phyloP scores from a whole-genome alignment of 2,113 vertebrate species.

The Vimba vimba region DNA sequence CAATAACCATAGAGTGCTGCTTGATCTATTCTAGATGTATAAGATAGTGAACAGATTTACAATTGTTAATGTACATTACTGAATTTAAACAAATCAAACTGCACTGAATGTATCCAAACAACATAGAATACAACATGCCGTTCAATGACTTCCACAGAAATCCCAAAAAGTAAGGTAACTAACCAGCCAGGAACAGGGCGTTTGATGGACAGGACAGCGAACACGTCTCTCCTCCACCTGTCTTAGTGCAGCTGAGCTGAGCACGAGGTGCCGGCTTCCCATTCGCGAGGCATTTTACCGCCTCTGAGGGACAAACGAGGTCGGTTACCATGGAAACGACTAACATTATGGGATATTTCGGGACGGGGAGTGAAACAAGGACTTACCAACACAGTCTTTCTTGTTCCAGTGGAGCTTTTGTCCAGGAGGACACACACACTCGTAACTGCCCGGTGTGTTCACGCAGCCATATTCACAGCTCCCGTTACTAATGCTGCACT shows the following conservation, averaged over 20 bases:
- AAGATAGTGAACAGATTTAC: neutral
- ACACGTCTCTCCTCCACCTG: constrained; percentile 85
- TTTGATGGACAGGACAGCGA: constrained; percentile 88
- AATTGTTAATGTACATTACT: neutral
- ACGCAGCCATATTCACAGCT: constrained; percentile 87
- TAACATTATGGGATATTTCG: constrained; percentile 3
- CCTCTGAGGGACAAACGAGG: constrained; percentile 80
- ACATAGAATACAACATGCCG: neutral
- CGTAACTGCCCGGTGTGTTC: constrained; percentile 88
- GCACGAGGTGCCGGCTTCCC: constrained; percentile 80
- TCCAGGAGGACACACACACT: constrained; percentile 86
- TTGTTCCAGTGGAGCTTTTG: constrained; percentile 94
- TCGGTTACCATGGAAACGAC: constrained; percentile 63
- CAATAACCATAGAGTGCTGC: neutral
- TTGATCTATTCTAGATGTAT: neutral
- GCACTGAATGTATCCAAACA: neutral
- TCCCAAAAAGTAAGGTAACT: constrained; percentile 15
- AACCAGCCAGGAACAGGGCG: constrained; percentile 89
- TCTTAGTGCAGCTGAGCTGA: constrained; percentile 86
- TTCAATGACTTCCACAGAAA: neutral
- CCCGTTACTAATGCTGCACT: constrained; percentile 90
- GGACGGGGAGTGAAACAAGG: neutral
- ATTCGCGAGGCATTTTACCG: constrained; percentile 84
- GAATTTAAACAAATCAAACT: neutral
- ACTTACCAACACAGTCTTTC: constrained; percentile 92